Evolutionary conservation across 2,113 vertebrate species (phyloP).

Genomic region (Strix aluco): DNA sequence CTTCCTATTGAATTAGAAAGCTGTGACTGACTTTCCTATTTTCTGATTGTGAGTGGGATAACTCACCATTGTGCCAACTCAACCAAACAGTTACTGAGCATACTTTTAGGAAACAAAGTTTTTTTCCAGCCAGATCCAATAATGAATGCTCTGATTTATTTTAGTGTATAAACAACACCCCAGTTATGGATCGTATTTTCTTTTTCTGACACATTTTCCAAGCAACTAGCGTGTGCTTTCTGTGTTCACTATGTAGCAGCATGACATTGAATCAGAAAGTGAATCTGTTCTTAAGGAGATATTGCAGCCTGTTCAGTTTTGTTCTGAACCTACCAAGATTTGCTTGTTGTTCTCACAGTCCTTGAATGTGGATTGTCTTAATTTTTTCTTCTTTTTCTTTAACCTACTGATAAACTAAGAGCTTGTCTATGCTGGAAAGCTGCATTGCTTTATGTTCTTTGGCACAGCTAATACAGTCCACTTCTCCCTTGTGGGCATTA

Average conservation of each 20-base stretch:
- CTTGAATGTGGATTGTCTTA: not conserved
- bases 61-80: not conserved
- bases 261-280: not conserved
- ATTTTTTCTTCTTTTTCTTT: not conserved
- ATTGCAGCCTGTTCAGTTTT: not conserved
- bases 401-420: not conserved
- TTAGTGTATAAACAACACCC: not conserved
- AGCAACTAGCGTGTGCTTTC: not conserved
- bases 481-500: not conserved
- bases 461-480: not conserved
- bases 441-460: not conserved
- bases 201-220: not conserved
- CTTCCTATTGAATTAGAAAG: not conserved
- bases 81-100: not conserved
- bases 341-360: not conserved
- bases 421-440: not conserved
- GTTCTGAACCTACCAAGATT: not conserved
- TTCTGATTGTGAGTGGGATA: not conserved
- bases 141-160: conserved; percentile 1
- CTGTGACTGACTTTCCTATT: not conserved
- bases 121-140: not conserved
- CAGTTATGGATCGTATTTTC: not conserved
- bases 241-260: not conserved
- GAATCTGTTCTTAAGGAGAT: not conserved
- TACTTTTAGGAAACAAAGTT: not conserved